Conservation (phyloP, 2,113 vertebrate genomes). For the Tychaedon coryphoeus region DNA sequence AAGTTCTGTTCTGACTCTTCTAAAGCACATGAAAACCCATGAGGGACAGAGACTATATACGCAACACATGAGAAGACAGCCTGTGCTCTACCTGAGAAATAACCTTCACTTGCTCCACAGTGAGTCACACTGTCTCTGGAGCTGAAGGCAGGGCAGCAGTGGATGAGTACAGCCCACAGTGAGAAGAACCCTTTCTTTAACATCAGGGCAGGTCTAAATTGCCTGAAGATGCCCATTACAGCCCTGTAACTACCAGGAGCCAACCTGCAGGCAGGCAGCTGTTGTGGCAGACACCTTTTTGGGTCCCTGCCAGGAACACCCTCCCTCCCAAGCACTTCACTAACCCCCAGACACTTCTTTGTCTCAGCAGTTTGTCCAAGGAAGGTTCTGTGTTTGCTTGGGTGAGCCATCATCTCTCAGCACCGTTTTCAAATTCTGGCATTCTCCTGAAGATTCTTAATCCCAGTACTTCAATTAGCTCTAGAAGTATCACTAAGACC, state of each 20-base stretch:
- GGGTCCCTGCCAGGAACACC: accelerated
- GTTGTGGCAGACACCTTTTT: background rate
- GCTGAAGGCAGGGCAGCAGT: background rate
- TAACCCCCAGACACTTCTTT: background rate
- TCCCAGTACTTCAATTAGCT: background rate
- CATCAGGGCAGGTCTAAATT: background rate
- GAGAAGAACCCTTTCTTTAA: background rate
- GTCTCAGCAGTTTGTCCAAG: background rate
- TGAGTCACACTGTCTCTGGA: background rate
- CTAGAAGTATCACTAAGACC: background rate
- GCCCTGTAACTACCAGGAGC: background rate
- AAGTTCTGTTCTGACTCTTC: background rate
- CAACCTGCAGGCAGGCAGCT: accelerated
- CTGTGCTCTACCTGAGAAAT: background rate
- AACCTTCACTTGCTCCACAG: background rate
- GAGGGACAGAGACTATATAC: background rate
- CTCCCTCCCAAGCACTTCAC: background rate
- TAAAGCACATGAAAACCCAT: background rate
- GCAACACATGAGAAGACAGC: background rate
- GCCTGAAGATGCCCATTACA: background rate
- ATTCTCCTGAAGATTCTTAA: background rate
- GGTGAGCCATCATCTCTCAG: background rate
- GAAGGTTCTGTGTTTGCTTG: background rate
- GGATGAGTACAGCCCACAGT: background rate
- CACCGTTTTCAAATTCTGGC: accelerated